These are phyloP conservation scores for Diceros bicornis DNA, from an alignment of 2,797 vertebrate species.

Conservation along the genomic window DNA sequence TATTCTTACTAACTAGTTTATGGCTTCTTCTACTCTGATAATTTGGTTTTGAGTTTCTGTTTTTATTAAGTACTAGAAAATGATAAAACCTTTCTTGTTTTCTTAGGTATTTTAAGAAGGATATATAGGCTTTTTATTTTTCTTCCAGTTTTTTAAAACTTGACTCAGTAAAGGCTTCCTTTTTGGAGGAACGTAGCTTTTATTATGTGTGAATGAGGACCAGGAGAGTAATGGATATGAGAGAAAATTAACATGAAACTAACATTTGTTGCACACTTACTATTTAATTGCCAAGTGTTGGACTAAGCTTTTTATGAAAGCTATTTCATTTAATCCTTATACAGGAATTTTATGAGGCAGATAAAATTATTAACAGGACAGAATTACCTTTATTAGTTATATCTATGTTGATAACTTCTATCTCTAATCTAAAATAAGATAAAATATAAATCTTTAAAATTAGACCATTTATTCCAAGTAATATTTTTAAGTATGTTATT, in stretches of 20 bases:
- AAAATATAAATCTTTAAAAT: conserved; percentile 56
- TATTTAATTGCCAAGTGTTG: background rate
- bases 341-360: conserved; percentile 13
- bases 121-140: conserved; percentile 21
- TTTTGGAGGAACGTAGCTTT: conserved; percentile 52
- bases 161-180: background rate
- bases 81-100: conserved; percentile 18
- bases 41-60: conserved; percentile 46
- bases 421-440: background rate
- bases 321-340: background rate
- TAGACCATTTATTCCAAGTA: background rate
- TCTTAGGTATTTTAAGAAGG: conserved; percentile 60
- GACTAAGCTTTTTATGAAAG: background rate
- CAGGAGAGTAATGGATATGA: background rate
- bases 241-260: conserved; percentile 1
- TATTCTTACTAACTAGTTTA: background rate
- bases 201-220: background rate
- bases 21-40: conserved; percentile 27
- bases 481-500: conserved; percentile 18
- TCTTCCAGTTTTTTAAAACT: conserved; percentile 25
- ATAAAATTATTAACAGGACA: conserved; percentile 16
- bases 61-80: conserved; percentile 52
- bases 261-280: background rate
- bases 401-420: background rate
- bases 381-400: conserved; percentile 34